phyloP scores from a whole-genome alignment of 1,140 invertebrate genomes.

The Patella vulgata region DNA sequence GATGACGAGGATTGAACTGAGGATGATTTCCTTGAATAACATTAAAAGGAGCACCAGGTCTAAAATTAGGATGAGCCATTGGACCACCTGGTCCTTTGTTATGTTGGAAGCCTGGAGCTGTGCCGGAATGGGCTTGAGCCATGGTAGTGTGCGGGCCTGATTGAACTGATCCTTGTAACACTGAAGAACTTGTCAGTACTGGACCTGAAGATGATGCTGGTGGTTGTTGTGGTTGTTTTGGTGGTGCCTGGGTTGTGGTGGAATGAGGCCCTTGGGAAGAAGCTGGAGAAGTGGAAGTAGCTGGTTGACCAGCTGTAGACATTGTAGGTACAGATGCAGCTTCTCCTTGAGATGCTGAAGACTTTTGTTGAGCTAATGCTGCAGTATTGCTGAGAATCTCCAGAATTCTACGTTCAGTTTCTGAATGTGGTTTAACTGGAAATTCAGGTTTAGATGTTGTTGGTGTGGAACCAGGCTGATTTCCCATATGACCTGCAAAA shows the following conservation, averaged over 20 bases:
- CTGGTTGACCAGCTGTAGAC: background rate
- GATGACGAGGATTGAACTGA: background rate
- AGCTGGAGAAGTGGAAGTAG: background rate
- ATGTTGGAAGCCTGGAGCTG: background rate
- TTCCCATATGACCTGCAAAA: constrained; percentile 9
- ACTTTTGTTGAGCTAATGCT: constrained; percentile 25
- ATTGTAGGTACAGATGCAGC: background rate
- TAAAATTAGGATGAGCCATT: background rate
- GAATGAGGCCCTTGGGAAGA: background rate
- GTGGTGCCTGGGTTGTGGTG: background rate
- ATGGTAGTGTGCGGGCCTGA: background rate
- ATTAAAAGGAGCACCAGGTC: background rate
- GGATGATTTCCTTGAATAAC: no score
- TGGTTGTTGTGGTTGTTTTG: background rate
- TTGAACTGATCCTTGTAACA: no score
- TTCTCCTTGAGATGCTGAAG: background rate
- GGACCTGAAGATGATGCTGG: background rate
- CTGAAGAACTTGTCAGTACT: background rate
- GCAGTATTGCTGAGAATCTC: constrained; percentile 52
- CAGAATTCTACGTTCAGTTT: constrained; percentile 53
- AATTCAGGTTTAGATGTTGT: constrained; percentile 31
- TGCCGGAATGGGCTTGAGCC: background rate
- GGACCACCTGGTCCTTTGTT: no score
- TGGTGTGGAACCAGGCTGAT: constrained; percentile 8
- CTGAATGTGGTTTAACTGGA: constrained; percentile 52